phyloP scores from a whole-genome alignment of 2,888 invertebrate species.

The Gymnocheta viridis region DNA sequence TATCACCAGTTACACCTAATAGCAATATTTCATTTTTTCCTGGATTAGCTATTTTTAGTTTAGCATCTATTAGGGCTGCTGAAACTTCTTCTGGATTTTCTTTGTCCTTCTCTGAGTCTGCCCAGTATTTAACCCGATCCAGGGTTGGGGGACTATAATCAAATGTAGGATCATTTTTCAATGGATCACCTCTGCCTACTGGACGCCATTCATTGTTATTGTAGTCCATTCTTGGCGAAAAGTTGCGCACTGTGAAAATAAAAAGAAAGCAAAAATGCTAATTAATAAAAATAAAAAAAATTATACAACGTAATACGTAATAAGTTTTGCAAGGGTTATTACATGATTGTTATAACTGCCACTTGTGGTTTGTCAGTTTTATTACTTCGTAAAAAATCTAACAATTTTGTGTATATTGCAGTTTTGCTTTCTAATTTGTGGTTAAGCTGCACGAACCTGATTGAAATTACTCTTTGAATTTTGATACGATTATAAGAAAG shows the following conservation, averaged over 20 bases:
- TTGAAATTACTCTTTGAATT: background rate
- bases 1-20: constrained; percentile 85
- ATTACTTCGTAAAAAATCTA: background rate
- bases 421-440: background rate
- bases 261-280: constrained; percentile 37
- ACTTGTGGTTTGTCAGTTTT: background rate
- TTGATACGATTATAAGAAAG: no score
- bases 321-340: constrained; percentile 61
- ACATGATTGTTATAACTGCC: constrained; percentile 68
- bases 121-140: constrained; percentile 91
- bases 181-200: constrained; percentile 90
- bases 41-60: constrained; percentile 70
- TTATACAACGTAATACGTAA: constrained; percentile 32
- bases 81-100: constrained; percentile 50
- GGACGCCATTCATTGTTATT: constrained; percentile 92
- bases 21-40: constrained; percentile 87
- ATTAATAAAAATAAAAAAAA: constrained; percentile 64
- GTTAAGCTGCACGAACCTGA: background rate
- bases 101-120: constrained; percentile 78
- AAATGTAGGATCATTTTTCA: constrained; percentile 92
- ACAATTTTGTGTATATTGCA: no score
- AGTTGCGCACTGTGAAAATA: constrained; percentile 76
- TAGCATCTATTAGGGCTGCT: constrained; percentile 53
- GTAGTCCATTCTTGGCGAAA: constrained; percentile 90
- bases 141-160: constrained; percentile 92